Percentiles rank a stretch among this genome's conserved stretches.
These are phyloP conservation scores for Altica lythri DNA, from an alignment of 2,888 invertebrate genomes.

Conservation along the genomic window DNA sequence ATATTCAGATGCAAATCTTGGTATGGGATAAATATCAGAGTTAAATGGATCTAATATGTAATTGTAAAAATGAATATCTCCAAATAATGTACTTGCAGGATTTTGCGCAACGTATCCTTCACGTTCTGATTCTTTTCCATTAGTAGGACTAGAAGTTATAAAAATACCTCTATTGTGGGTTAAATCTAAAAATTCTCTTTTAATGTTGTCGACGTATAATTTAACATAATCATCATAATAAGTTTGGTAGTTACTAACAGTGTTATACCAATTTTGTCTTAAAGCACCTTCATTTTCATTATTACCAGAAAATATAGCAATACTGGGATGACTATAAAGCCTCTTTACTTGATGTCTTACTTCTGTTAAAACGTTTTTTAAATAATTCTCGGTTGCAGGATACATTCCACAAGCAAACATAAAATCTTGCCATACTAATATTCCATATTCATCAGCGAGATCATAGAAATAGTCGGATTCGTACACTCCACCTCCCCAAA, in stretches of 20 bases:
- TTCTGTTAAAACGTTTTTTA: slow-evolving; percentile 70
- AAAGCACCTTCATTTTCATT: slow-evolving; percentile 96
- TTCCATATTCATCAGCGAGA: slow-evolving; percentile 83
- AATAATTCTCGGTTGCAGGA: slow-evolving; percentile 64
- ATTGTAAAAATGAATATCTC: slow-evolving; percentile 93
- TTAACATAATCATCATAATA: slow-evolving; percentile 73
- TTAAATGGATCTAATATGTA: slow-evolving; percentile 84
- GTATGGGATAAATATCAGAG: slow-evolving; percentile 72
- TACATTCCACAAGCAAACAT: slow-evolving; percentile 98
- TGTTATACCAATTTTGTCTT: slow-evolving; percentile 73
- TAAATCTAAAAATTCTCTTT: slow-evolving; percentile 64
- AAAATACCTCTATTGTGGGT: slow-evolving; percentile 69
- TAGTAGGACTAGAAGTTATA: slow-evolving; percentile 89
- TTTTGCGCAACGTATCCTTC: slow-evolving; percentile 79
- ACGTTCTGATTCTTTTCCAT: slow-evolving; percentile 72
- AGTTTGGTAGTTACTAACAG: slow-evolving; percentile 5
- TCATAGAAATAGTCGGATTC: slow-evolving; percentile 90
- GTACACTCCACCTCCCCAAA: slow-evolving; percentile 98
- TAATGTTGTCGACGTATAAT: slow-evolving; percentile 80
- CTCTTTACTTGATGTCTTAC: slow-evolving; percentile 79
- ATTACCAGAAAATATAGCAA: slow-evolving; percentile 90
- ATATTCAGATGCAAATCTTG: slow-evolving; percentile 94
- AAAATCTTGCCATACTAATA: slow-evolving; percentile 97
- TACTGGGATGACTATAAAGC: slow-evolving; percentile 83
- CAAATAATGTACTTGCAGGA: slow-evolving; percentile 80